Base-by-base conservation (phyloP, 2,797 vertebrate species). In the Falco rusticolus region DNA sequence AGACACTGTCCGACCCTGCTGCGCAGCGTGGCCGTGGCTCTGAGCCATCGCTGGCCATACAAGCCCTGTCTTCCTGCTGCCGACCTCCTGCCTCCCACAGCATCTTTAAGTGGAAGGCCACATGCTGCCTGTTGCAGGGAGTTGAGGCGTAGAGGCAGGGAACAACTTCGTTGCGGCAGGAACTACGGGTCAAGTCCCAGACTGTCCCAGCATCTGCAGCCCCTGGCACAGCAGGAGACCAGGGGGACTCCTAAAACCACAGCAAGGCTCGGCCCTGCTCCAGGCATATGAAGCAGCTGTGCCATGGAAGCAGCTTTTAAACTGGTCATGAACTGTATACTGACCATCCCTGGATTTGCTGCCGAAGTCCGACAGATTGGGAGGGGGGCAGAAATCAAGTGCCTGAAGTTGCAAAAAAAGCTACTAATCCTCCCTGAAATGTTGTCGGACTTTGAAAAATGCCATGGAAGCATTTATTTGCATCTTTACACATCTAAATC, bases 1-100 rank as follows among this genome's bases (percentile, higher is more conserved):
- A 3, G 2, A 0, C 26, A 8, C 0, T 1, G 8, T 4, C 45
- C 0, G 0, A 10, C 39, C 20, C 50, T 16, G 43, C 71, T 5
- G 6, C 11, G 1, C 33, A 17, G 28, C 1, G 1, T 0, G 29
- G 33, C 41, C 5, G 4, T 3, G 0, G 6, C 1, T 24, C 15
- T n/a, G 51, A 45, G 56, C 25, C 4, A 61, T 28, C 0, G 1
- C 34, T 34, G 59, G 10, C n/a, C 6, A 26, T 8, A 34, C 5
- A 48, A 59, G 19, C 50, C 14, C 4, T 0, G 13, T 33, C 41
- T 33, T n/a, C 25, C 53, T 56, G 54, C 54, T 9, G 5, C 45
- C 10, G 9, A n/a, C 45, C 33, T 43, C 31, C 37, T 29, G 39
- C 72, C 28, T 31, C 64, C 77, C 47, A 13, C 48, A 4, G 25